phyloP scores from a whole-genome alignment of 2,113 vertebrate genomes.

The Gnathonemus echidnorhynchus region DNA sequence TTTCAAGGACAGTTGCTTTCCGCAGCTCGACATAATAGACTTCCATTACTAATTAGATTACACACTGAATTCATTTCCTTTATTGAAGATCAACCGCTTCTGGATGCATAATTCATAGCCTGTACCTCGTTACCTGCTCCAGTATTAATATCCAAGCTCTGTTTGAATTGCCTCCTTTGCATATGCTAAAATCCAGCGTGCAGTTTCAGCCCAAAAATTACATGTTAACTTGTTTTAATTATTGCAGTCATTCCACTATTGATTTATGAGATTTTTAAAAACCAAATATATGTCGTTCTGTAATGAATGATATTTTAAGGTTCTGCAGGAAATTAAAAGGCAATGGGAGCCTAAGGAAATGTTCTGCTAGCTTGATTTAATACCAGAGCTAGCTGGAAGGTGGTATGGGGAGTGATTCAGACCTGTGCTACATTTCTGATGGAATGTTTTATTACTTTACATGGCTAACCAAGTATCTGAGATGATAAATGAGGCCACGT shows the following conservation, averaged over 20 bases:
- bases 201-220: constrained; percentile 98
- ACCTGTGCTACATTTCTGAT: constrained; percentile 98
- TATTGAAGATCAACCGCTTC: constrained; percentile 99
- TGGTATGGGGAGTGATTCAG: constrained; percentile 98
- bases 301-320: constrained; percentile 99
- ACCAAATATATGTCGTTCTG: constrained; percentile 99
- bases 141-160: constrained; percentile 99
- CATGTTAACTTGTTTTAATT: constrained; percentile 99
- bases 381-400: constrained; percentile 98
- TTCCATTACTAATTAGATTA: constrained; percentile 99
- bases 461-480: constrained; percentile 94
- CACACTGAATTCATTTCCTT: constrained; percentile 99
- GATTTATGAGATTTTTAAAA: constrained; percentile 99
- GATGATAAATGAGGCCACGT: constrained; percentile 97
- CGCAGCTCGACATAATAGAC: constrained; percentile 99
- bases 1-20: constrained; percentile 99
- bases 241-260: constrained; percentile 99
- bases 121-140: constrained; percentile 99
- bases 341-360: constrained; percentile 99
- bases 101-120: constrained; percentile 99
- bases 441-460: constrained; percentile 99
- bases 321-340: constrained; percentile 99
- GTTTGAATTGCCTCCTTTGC: constrained; percentile 99
- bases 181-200: constrained; percentile 98
- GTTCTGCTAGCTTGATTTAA: constrained; percentile 99